Base-by-base conservation (phyloP, 2,888 invertebrate species). In the Andricus curvator region DNA sequence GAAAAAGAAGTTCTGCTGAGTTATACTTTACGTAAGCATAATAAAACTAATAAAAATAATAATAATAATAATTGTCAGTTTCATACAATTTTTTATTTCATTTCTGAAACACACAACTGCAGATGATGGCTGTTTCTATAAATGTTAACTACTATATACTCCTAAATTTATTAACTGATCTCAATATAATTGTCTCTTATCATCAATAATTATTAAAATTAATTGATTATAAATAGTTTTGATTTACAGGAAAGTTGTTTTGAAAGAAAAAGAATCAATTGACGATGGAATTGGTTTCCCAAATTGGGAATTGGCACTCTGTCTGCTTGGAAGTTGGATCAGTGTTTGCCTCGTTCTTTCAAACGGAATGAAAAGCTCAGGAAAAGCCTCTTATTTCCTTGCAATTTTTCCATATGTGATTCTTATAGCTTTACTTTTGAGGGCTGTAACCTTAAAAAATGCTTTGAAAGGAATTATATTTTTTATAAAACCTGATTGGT, bases 331-430 rank as follows among this genome's bases (percentile, higher is more conserved):
- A 13, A 93, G 94, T 3, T 95, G 95, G 95, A 68, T 93, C 1
- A 89, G 93, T 29, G 93, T 95, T 13, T 94, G 94, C 78, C 87
- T 93, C 1, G 93, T 95, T 15, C 93, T 95, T 2, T 93, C 93
- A 4, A 93, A 93, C 81, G 95, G 95, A 4, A 93, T 95, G 2
- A 93, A 94, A 86, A 95, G 95, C 85, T 94, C 95, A 0, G 95
- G 95, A 62, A 95, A 95, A 89, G 95, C 94, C 0, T 95, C 96
- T 3, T 96, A 96, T 88, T 95, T 97, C 85, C 94, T 96, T 0
- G 96, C 96, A 0, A 91, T 96, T 9, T 96, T 96, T 86, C 96
- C 96, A 0, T 95, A 95, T 86, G 88, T 94, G 9, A 93, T 96
- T 64, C 93, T 96, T 90, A 86, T 95, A 60, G 93, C 94, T 2